Base-by-base conservation (phyloP, 2,888 invertebrate genomes). In the Eupithecia subumbrata region DNA sequence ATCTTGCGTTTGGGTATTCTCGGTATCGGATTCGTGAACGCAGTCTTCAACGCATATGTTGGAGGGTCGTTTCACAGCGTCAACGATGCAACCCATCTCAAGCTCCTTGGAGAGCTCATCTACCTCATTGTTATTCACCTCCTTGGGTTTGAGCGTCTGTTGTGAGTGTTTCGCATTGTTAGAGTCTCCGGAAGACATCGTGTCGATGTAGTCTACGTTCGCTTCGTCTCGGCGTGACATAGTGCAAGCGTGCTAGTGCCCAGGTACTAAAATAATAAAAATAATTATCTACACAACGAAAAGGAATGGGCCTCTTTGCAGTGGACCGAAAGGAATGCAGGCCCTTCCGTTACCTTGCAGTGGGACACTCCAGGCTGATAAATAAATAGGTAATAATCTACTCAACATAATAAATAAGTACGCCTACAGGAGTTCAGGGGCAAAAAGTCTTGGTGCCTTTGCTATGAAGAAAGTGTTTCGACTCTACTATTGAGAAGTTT, bases 61-160 rank as follows among this genome's bases (percentile, higher is more conserved):
- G 0, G 94, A 90, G 0, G 93, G 92, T 78, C 89, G 84, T 78
- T 93, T 94, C 66, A 91, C 88, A 9, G 90, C 91, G 69, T 92
- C 92, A 16, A 94, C 92, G 69, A 95, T 91, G 78, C 95, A 95
- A 34, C 95, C 95, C 95, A 95, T 95, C 79, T 90, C 90, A 2
- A 95, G 82, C n/a, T 93, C 90, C 78, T 93, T 91, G 7, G 94
- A 91, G 11, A 95, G 84, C 71, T 90, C 92, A 90, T 95, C 90
- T 73, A 95, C 84, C 78, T 94, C 92, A 88, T 95, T 95, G 82
- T 95, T 95, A 81, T 95, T 95, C 82, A 92, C 95, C 82, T 95
- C 95, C 83, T 87, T 89, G 78, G 88, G 90, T 73, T 80, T 84
- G 11, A 60, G 74, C n/a, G 72, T 74, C 85, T 89, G 89, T 89